These are phyloP conservation scores for Cossypha dichroa DNA, from an alignment of 2,797 vertebrate genomes.

Conservation along the genomic window DNA sequence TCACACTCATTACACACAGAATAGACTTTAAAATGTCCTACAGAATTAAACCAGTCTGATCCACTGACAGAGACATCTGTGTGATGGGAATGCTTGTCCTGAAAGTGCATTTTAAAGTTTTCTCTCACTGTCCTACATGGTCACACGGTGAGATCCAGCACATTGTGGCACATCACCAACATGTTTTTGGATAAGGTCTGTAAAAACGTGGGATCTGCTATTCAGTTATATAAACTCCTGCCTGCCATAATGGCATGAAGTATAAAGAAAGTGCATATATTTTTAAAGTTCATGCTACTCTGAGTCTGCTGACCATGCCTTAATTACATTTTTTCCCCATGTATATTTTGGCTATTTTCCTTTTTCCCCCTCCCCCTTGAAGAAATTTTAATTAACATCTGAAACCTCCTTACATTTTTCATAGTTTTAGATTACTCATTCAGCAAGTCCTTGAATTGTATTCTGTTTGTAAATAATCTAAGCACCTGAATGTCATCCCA, in stretches of 20 bases:
- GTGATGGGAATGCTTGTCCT: neutral
- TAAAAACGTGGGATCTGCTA: neutral
- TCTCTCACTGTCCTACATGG: neutral
- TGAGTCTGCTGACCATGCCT: neutral
- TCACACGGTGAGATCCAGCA: neutral
- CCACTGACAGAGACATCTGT: neutral
- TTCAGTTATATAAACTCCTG: neutral
- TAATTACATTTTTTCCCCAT: neutral
- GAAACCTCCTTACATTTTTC: neutral
- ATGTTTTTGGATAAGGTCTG: neutral
- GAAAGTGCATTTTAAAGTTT: neutral
- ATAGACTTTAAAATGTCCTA: neutral
- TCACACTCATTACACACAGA: neutral
- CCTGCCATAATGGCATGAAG: neutral
- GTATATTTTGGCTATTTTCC: neutral
- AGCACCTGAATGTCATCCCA: neutral
- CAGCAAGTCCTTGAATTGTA: neutral
- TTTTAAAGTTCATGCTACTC: neutral
- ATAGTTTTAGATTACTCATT: neutral
- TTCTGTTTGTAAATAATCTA: neutral
- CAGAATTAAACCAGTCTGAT: neutral
- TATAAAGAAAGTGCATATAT: neutral
- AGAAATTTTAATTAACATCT: neutral
- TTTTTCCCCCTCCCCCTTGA: neutral
- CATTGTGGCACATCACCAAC: rapidly evolving